Evolutionary conservation across 2,113 vertebrate species (phyloP), one percentile per base, ranked within the genome.

Genomic region (Apus apus): DNA sequence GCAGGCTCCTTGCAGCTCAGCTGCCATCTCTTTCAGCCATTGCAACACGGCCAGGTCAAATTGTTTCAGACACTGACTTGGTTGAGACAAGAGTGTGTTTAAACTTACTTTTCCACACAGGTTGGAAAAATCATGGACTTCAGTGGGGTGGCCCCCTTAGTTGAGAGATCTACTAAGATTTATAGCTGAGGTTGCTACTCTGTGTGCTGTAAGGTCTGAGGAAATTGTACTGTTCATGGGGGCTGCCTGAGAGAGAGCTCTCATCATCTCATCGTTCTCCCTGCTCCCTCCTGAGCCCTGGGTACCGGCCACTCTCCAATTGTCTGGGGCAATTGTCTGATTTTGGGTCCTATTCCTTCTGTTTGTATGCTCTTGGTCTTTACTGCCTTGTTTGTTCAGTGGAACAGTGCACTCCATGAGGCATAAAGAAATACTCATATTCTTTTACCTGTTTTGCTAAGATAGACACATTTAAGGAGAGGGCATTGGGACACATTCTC

Each of bases 201-300:
- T 0, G 0, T 58, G 43, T 6, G 26, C 51, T 25, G 14, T 67
- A 48, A 64, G 11, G 22, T 30, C 36, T 46, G 15, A 61, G 48
- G 75, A 26, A 77, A 34, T 61, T 1, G 1, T 26, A 15, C 15
- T 57, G 13, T 65, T 60, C 2, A 1, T 1, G 1, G 58, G 13
- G 36, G 5, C 25, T 51, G 29, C 51, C 10, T 38, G n/a, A 57
- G 13, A 45, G 64, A 53, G 17, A 40, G 9, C 23, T 74, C 74
- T 29, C 34, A 38, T 56, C 13, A 25, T n/a, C 15, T 50, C 2
- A 1, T 13, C 0, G 1, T 50, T 36, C 57, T 32, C 34, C 23
- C 18, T 5, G 4, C 11, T 91, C 8, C 45, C 17, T 53, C 36
- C 40, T 60, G 27, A 68, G 62, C 19, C 18, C 23, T 0, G 0